Evolutionary conservation across 2,888 invertebrate genomes (phyloP), one percentile per base, ranked within the genome.

Genomic region (Azorinus chamasolen): DNA sequence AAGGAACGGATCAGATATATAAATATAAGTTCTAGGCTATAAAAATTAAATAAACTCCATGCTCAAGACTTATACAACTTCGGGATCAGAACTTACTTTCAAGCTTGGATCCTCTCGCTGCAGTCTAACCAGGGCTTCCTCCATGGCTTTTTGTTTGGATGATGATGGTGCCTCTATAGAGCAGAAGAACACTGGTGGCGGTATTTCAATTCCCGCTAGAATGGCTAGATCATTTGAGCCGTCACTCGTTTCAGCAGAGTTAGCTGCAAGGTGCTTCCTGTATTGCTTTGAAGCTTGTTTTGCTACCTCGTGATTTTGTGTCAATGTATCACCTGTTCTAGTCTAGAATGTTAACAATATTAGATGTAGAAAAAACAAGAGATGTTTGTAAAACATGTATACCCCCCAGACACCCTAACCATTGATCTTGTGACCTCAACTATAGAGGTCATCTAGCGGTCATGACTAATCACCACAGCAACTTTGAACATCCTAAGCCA

Each of bases 111-210:
- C 99, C 93, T 99, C 99, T 18, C 97, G 94, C 91, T 96, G 95
- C 61, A 99, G 93, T 91, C 97, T 96, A 4, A 93, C 94, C 25
- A 99, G 94, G 0, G 98, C 98, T 16, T 94, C 93, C 84, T 99
- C 98, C 87, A 99, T 94, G 0, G 95, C 94, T 50, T 93, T 93
- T 93, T 98, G 97, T 72, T 95, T 94, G 0, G 96, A 95, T 85
- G 96, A 91, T 85, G 97, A 97, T 0, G 97, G 96, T 0, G 99
- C 96, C 94, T 99, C 99, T 79, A 99, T 96, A 0, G 97, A 96
- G 92, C 99, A 99, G 91, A 98, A 97, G 94, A 98, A 99, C 0
- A 99, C 99, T 0, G 99, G 98, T 89, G 97, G 97, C 0, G 98
- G 98, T 71, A 98, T 94, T 51, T 95, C 94, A 0, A 96, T 95